Evolutionary conservation across 1,140 invertebrate genomes (phyloP).

Genomic region (Drosophila triauraria): DNA sequence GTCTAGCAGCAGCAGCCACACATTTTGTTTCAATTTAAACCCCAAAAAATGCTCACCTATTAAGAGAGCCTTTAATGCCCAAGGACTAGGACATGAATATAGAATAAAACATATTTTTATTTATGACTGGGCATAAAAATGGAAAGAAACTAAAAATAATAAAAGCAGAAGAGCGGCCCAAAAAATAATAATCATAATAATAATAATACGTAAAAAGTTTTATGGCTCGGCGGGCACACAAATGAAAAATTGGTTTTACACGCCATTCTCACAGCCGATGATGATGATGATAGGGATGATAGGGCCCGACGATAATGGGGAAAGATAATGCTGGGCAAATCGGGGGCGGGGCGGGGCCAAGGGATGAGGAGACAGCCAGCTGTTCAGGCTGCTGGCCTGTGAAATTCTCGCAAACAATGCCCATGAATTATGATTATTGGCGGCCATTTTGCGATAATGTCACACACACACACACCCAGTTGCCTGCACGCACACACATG

Average conservation of each 20-base stretch:
- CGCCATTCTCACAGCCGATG: constrained; percentile 46
- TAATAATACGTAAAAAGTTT: constrained; percentile 76
- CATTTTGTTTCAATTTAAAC: constrained; percentile 6
- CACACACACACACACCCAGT: constrained; percentile 22
- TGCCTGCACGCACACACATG: constrained; percentile 36
- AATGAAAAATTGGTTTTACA: constrained; percentile 81
- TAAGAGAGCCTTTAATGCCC: constrained; percentile 32
- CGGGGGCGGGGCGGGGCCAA: not conserved
- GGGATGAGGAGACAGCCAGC: constrained; percentile 24
- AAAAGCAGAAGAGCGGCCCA: constrained; percentile 8
- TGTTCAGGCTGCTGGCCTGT: constrained; percentile 27
- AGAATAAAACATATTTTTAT: constrained; percentile 76
- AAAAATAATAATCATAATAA: constrained; percentile 34
- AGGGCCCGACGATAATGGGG: constrained; percentile 12
- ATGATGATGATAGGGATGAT: constrained; percentile 37
- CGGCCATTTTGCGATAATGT: constrained; percentile 61
- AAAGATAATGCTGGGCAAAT: constrained; percentile 20
- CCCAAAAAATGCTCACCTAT: constrained; percentile 7
- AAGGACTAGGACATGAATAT: constrained; percentile 48
- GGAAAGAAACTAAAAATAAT: constrained; percentile 19
- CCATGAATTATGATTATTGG: constrained; percentile 72
- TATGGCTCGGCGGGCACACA: constrained; percentile 72
- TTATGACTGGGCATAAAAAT: constrained; percentile 72
- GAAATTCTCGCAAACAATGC: constrained; percentile 51
- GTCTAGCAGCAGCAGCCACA: not conserved